Evolutionary conservation across 2,888 invertebrate genomes (phyloP).

Genomic region (Carterocephalus palaemon): DNA sequence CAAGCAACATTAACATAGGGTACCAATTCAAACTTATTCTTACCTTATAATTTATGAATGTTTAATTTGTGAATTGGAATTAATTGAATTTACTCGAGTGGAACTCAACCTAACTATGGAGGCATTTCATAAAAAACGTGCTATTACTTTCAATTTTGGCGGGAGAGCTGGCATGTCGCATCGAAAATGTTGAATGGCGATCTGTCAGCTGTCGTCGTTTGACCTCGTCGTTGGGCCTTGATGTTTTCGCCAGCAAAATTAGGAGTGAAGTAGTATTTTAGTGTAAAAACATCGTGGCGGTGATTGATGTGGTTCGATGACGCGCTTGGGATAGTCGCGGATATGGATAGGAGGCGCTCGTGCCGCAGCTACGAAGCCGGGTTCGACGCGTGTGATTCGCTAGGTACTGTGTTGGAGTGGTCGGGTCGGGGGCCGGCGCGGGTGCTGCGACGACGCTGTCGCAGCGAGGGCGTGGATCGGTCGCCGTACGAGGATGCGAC

Average conservation of each 20-base stretch:
- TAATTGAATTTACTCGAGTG: too few relatives aligned
- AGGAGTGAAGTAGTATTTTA: slow-evolving; percentile 65
- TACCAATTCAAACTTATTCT: too few relatives aligned
- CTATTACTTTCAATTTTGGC: slow-evolving; percentile 67
- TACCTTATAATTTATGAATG: too few relatives aligned
- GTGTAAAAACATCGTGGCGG: slow-evolving; percentile 48
- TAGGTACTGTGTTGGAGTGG: slow-evolving; percentile 66
- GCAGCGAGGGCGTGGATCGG: slow-evolving; percentile 72
- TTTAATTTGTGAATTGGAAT: slow-evolving; percentile 44
- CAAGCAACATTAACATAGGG: too few relatives aligned
- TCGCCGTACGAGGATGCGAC: slow-evolving; percentile 72
- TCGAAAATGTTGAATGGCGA: slow-evolving; percentile 55
- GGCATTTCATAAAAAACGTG: slow-evolving; percentile 50
- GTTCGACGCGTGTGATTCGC: slow-evolving; percentile 69
- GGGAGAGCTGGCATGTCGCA: slow-evolving; percentile 63
- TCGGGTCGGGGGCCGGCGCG: slow-evolving; percentile 61
- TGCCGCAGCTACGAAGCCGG: slow-evolving; percentile 71
- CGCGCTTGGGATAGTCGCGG: slow-evolving; percentile 61
- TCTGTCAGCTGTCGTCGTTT: slow-evolving; percentile 68
- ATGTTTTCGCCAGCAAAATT: slow-evolving; percentile 60
- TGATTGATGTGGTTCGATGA: slow-evolving; percentile 67
- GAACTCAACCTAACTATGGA: too few relatives aligned
- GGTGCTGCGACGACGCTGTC: slow-evolving; percentile 70
- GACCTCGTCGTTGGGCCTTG: slow-evolving; percentile 53
- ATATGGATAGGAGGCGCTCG: slow-evolving; percentile 72